Base-by-base conservation (phyloP, 2,797 vertebrate genomes). In the Borostomias antarcticus region DNA sequence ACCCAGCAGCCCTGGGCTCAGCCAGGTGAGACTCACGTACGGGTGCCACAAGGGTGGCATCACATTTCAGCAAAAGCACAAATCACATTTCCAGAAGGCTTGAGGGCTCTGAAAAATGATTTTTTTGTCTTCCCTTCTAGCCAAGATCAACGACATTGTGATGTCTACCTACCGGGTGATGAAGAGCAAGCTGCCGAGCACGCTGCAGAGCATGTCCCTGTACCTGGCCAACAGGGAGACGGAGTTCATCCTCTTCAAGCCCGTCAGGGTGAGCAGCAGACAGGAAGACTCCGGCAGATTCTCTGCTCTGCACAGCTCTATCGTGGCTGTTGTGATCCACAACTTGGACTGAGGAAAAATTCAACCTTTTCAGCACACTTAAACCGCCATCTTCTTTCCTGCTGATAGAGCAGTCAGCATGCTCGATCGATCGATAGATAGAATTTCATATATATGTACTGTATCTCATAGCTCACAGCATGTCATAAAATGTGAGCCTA, bases 161-260 rank as follows among this genome's bases (percentile, higher is more conserved):
- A 93, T 93, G 88, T 89, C 92, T 78, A 94, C 95, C 58, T 99
- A 98, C 63, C 95, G 95, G 67, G 93, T 93, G 72, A 93, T 99
- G 89, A 99, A 98, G 91, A 94, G 88, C 76, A 97, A 97, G 87
- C 90, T 99, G 78, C 97, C 97, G 0, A 79, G 82, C 78, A 98
- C 95, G 0, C 87, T 98, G 83, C 94, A 95, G 84, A 98, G 97
- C 89, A 95, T 99, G 96, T 95, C 96, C 0, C 86, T 99, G 72
- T 99, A 99, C 85, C 86, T 99, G 61, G 95, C 96, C 86, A 99
- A 98, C 82, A 97, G 93, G 90, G 98, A 99, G 61, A 99, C 98
- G 0, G 98, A 99, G 86, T 95, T 97, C 90, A 98, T 99, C 86
- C 91, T 99, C 80, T 99, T 99, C 88, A 99, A 99, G 80, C 98